Conservation (phyloP, 1,140 invertebrate species). For the Micrasema minimum region DNA sequence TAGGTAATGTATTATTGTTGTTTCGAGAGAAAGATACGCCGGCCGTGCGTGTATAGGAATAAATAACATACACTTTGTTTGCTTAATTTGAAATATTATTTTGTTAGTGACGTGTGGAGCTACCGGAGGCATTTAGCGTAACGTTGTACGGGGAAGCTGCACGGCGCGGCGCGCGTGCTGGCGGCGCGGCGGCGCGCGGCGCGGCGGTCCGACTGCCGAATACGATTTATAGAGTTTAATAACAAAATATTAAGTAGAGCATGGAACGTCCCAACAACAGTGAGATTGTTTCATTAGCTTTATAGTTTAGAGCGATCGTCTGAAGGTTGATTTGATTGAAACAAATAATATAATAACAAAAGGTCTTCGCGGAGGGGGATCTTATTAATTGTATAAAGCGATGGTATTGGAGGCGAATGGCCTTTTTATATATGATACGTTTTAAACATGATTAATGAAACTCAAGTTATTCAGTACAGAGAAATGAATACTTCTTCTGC, state of each 20-base stretch:
- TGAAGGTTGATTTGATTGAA: constrained; percentile 33
- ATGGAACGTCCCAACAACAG: too few relatives aligned
- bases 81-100: constrained; percentile 43
- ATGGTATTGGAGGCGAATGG: constrained; percentile 16
- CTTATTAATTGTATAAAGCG: constrained; percentile 16
- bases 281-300: constrained; percentile 22
- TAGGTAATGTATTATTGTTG: too few relatives aligned
- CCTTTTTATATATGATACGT: constrained; percentile 23
- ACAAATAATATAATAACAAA: constrained; percentile 32
- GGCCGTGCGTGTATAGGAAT: constrained; percentile 16
- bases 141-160: not conserved
- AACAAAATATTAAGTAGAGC: constrained; percentile 16
- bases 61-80: constrained; percentile 18
- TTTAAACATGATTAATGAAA: constrained; percentile 25
- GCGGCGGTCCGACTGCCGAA: constrained; percentile 20
- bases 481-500: not conserved
- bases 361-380: constrained; percentile 21
- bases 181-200: too few relatives aligned
- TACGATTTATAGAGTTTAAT: constrained; percentile 35
- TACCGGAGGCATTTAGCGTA: constrained; percentile 21
- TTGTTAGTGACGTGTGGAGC: constrained; percentile 26
- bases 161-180: not conserved
- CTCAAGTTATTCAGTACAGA: constrained; percentile 20
- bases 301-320: constrained; percentile 23
- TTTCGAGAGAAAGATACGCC: not conserved